Base-by-base conservation (phyloP, 2,113 vertebrate species). In the Cichladusa arquata region DNA sequence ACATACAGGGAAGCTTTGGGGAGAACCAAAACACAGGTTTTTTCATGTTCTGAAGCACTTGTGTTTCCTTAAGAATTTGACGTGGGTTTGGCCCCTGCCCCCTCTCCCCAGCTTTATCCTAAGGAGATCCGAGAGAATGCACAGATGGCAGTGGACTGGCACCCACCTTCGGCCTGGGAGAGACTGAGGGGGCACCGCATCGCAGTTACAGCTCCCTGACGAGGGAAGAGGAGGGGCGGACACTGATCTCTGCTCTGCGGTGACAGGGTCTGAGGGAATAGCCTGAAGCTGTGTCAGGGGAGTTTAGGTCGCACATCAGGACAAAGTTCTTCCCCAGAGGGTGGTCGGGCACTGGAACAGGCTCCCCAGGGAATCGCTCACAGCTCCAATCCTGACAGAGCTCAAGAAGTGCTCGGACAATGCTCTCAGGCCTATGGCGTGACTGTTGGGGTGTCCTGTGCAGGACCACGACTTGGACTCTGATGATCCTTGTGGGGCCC, bases 1-100 rank as follows among this genome's bases (percentile, higher is more conserved):
- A 45, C 7, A 1, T 5, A 9, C 0, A 1, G 15, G 18, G 50
- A 80, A 72, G 11, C 53, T 64, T 4, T 40, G 45, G 7, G 9
- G 45, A 38, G 50, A 73, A 83, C 13, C 1, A 10, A 58, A 48
- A 42, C 0, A 0, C 16, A 17, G 4, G 2, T 50, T 45, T 51
- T 18, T 19, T 25, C 16, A 14, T 1, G 2, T 0, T 5, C n/a
- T 18, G 6, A 57, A 47, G n/a, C 19, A 31, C 8, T 61, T 9
- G 2, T 0, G 0, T 45, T 56, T 74, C 13, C 29, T 38, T 8
- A 54, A 54, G 19, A 53, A 26, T 19, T 8, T 3, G 5, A 5
- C 2, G 1, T 1, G 6, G 7, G 4, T 54, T 70, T 36, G 12
- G 3, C 5, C 12, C 14, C 22, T 77, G 29, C 5, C 9, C 9